Base-by-base conservation (phyloP, 2,113 vertebrate species). In the Capricornis sumatraensis region DNA sequence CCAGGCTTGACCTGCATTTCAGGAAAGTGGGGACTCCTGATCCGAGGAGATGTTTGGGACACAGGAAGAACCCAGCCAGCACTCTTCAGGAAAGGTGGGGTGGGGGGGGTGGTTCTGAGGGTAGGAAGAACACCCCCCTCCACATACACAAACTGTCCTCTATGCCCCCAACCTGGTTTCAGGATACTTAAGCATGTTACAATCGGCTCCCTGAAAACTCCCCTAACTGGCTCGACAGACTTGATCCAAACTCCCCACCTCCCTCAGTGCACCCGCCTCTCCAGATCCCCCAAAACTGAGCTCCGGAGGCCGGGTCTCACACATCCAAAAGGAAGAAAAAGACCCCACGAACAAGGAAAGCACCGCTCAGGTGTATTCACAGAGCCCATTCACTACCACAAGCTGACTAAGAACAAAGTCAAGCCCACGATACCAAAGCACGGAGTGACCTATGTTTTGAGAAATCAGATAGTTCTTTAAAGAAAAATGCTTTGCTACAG, bases 381-480 rank as follows among this genome's bases (percentile, higher is more conserved):
- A 52, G 81, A 87, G 19, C 89, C 74, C 3, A 2, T 14, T 74
- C 76, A 8, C 87, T 60, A 40, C 89, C 89, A 91, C 96, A 79
- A 95, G 88, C 33, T 81, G 84, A 87, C 93, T 97, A 93, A 96
- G 87, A 86, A 89, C 95, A 96, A 96, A 97, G 60, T 82, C 95
- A 58, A 58, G 53, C 21, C 62, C 55, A 33, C 0, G 2, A 25
- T 6, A 76, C 62, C 96, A 50, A 3, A 5, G 97, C 91, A 95
- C 2, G 58, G 79, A 96, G 86, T 71, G 95, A 85, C 53, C 36
- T 84, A 53, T 27, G 89, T 98, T 93, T 97, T 95, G 91, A 97
- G 98, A 97, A 98, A 96, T 97, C 98, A 98, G 97, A 96, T 83
- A 82, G 84, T 55, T n/a, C 97, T 94, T 81, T 30, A 83, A 87